Evolutionary conservation across 2,113 vertebrate genomes (phyloP), one percentile per base, ranked within the genome.

Genomic region (Aphelocoma coerulescens): DNA sequence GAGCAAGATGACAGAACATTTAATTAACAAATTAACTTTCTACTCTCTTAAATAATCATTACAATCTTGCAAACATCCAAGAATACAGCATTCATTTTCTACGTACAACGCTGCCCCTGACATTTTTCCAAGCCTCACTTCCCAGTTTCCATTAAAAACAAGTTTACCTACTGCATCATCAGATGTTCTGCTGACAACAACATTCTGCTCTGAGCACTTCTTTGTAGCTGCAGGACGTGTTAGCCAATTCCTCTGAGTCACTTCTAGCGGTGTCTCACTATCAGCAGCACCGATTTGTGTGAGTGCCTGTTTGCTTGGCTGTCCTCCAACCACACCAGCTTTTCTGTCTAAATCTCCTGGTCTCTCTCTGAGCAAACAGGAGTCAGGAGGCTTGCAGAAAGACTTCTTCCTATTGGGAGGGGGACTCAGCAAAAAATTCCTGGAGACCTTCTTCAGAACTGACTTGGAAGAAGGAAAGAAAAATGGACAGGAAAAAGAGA

Each of bases 11-110:
- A 97, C 73, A 89, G 91, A 93, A 79, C 80, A 55, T 86, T 89
- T 93, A 96, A 96, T 97, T 95, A 97, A 88, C 66, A 84, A 91
- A 88, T 95, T 93, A 90, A 77, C 88, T 85, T 91, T 94, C 91
- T 88, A 63, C 48, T 92, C 69, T 85, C 87, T 95, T 95, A 95
- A 95, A 88, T 84, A 89, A 93, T 82, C 88, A 88, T 91, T 89
- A 93, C 51, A 62, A n/a, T 73, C 75, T 59, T 81, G 41, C 58
- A 91, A 87, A 93, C 54, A 93, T 46, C 43, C 63, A 71, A 88
- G 89, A 91, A 88, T 33, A 90, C 6, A 68, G 44, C 61, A 41
- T 69, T 73, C 61, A 21, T 10, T 65, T 86, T 91, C 83, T 89
- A 92, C 91, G 52, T 72, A 33, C 72, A 48, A 67, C 44, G 49